A percentile compares a stretch with the other conserved stretches of the same genome.
Conservation (phyloP, 2,113 vertebrate species). For the Zosterops borbonicus region DNA sequence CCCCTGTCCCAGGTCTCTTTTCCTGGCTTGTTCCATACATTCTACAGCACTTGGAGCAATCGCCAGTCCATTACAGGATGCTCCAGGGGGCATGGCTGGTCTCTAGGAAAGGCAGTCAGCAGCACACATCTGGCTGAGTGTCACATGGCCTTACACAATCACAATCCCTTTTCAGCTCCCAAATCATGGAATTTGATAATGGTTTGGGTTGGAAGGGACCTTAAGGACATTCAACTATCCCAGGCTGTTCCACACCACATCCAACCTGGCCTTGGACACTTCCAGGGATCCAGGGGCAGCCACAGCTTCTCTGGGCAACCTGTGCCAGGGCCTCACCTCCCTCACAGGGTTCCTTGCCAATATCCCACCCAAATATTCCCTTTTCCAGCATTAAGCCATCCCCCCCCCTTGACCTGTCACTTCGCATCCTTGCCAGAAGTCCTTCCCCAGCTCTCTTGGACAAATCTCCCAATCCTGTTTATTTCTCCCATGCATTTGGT, state of each 20-base stretch:
- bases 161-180: not conserved
- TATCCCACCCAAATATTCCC: not conserved
- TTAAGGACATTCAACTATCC: too few relatives aligned
- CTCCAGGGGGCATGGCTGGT: not conserved
- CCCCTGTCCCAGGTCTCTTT: not conserved
- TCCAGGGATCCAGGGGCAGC: not conserved
- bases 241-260: rapidly evolving
- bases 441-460: not conserved
- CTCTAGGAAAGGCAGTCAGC: not conserved
- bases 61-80: not conserved
- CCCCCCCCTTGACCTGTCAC: not conserved
- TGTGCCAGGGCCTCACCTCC: rapidly evolving
- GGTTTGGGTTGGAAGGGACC: not conserved
- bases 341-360: not conserved
- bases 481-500: not conserved
- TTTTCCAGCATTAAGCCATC: not conserved
- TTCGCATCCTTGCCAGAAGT: rapidly evolving
- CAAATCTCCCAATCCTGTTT: not conserved
- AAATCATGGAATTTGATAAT: too few relatives aligned
- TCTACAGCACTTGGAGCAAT: not conserved
- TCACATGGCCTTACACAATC: rapidly evolving
- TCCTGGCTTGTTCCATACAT: not conserved
- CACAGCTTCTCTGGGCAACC: not conserved
- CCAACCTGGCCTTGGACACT: not conserved
- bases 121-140: not conserved